Conservation (phyloP, 2,888 invertebrate genomes). For the Siphlonurus alternatus region DNA sequence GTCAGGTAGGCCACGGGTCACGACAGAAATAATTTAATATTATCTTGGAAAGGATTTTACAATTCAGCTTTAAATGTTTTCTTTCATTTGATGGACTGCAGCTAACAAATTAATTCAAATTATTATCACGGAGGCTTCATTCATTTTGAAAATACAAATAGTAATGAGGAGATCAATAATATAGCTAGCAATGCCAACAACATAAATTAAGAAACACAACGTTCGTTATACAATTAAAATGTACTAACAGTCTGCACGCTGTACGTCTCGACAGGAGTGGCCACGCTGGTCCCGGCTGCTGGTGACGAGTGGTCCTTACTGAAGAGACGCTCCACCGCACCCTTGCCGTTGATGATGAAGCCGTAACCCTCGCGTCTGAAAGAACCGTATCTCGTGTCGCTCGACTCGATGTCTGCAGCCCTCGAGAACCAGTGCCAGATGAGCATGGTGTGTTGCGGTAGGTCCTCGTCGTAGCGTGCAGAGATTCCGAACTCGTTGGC, state of each 20-base stretch:
- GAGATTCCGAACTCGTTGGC: conserved; percentile 18
- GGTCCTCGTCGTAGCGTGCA: conserved; percentile 29
- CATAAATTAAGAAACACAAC: too few relatives aligned
- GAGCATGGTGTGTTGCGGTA: conserved; percentile 29
- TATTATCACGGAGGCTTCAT: not conserved
- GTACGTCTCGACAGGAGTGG: conserved; percentile 19
- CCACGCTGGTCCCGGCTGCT: conserved; percentile 11
- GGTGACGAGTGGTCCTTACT: too few relatives aligned
- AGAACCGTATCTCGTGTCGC: not conserved
- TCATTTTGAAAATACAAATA: too few relatives aligned
- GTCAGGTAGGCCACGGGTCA: conserved; percentile 3
- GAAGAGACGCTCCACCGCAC: conserved; percentile 16
- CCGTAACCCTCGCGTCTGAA: conserved; percentile 15
- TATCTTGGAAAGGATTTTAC: too few relatives aligned
- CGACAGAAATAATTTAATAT: too few relatives aligned
- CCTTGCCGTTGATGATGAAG: conserved; percentile 21
- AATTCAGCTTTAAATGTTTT: too few relatives aligned
- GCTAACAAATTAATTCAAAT: too few relatives aligned
- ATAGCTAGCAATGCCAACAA: too few relatives aligned
- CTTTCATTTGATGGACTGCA: too few relatives aligned
- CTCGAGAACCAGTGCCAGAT: conserved; percentile 30
- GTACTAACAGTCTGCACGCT: conserved; percentile 18
- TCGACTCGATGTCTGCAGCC: conserved; percentile 11
- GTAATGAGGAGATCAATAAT: too few relatives aligned
- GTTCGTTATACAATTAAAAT: too few relatives aligned